A percentile compares a stretch with the other conserved stretches of the same genome.
Conservation (phyloP, 2,797 vertebrate genomes). For the Oryzias dopingdopingensis region DNA sequence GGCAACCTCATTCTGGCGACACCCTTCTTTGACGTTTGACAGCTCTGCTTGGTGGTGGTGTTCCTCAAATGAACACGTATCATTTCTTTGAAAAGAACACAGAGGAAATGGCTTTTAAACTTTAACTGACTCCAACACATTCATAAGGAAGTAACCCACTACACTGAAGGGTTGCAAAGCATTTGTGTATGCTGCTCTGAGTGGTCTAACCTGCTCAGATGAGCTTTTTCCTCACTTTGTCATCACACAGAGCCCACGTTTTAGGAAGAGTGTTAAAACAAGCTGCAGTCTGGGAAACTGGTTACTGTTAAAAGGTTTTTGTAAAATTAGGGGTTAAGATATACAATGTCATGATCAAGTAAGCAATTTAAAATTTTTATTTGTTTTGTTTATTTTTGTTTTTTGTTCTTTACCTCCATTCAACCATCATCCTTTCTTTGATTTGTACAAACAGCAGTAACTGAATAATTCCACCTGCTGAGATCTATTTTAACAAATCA, state of each 20-base stretch:
- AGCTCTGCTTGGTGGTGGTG: background rate
- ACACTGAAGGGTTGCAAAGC: background rate
- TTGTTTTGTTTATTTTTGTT: too few relatives aligned
- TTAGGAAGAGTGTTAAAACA: conserved; percentile 5
- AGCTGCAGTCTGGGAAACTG: background rate
- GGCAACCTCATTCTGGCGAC: background rate
- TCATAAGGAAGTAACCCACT: conserved; percentile 38
- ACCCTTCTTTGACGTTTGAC: conserved; percentile 18
- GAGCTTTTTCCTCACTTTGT: background rate
- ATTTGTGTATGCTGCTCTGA: background rate
- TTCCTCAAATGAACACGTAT: conserved; percentile 24
- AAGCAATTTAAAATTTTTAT: too few relatives aligned
- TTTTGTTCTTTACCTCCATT: too few relatives aligned
- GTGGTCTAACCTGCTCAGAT: background rate
- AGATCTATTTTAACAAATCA: too few relatives aligned
- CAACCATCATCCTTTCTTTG: too few relatives aligned
- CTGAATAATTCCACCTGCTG: too few relatives aligned
- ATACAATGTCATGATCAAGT: too few relatives aligned
- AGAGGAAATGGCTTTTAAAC: conserved; percentile 24
- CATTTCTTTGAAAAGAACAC: conserved; percentile 20
- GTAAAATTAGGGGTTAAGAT: too few relatives aligned
- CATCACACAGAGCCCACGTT: too few relatives aligned
- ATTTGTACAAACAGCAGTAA: too few relatives aligned
- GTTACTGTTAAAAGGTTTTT: too few relatives aligned
- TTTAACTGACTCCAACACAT: conserved; percentile 21